Percentiles rank a stretch among this genome's conserved stretches.
phyloP scores from a whole-genome alignment of 1,140 invertebrate genomes.

The Drosophila rhopaloa region DNA sequence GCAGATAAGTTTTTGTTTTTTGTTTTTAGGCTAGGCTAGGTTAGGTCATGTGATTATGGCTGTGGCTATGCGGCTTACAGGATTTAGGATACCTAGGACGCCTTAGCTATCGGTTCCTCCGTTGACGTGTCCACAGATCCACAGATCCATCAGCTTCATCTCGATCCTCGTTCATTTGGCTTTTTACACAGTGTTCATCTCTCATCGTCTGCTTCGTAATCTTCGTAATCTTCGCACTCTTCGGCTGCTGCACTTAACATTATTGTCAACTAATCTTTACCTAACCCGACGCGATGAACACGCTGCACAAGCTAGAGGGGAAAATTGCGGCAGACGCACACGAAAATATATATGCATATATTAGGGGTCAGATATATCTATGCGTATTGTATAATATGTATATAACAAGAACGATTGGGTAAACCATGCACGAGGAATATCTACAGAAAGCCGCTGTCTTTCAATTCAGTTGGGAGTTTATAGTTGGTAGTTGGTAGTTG shows the following conservation, averaged over 20 bases:
- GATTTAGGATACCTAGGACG: slow-evolving; percentile 2
- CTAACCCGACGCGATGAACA: slow-evolving; percentile 36
- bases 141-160: slow-evolving; percentile 1
- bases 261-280: slow-evolving; percentile 76
- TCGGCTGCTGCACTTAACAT: slow-evolving; percentile 41
- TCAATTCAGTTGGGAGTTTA: not conserved
- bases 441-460: slow-evolving; percentile 36
- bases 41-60: slow-evolving; percentile 9
- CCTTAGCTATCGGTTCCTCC: not conserved
- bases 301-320: slow-evolving; percentile 22
- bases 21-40: slow-evolving; percentile 17
- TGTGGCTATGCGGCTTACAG: slow-evolving; percentile 4
- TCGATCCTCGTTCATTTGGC: slow-evolving; percentile 21
- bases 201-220: slow-evolving; percentile 4
- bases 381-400: slow-evolving; percentile 38
- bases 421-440: slow-evolving; percentile 49
- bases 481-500: no score
- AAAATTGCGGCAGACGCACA: slow-evolving; percentile 18
- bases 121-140: slow-evolving; percentile 3
- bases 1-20: slow-evolving; percentile 15
- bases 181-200: slow-evolving; percentile 39
- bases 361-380: slow-evolving; percentile 29
- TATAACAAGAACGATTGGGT: slow-evolving; percentile 49
- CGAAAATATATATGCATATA: slow-evolving; percentile 36
- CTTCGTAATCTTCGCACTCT: slow-evolving; percentile 8